These are phyloP conservation scores for Chiridota heheva DNA, from an alignment of 35 echinoderm and acorn worm species.

Conservation along the genomic window DNA sequence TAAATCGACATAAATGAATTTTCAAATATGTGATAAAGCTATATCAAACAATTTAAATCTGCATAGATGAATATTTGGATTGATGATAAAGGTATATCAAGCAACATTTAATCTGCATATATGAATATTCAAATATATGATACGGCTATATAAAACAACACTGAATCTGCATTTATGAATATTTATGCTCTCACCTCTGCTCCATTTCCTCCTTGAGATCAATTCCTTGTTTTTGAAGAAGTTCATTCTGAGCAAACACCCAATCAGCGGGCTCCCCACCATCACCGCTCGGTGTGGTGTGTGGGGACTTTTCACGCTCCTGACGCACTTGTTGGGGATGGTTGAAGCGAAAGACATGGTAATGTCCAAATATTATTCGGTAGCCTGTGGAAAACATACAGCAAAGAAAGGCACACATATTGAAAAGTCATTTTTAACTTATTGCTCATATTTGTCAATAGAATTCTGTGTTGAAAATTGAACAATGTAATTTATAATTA, in stretches of 20 bases:
- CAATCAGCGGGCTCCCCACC: conserved; percentile 58
- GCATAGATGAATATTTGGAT: too few relatives aligned
- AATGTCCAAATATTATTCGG: conserved; percentile 91
- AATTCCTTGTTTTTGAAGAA: conserved; percentile 91
- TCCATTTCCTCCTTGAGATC: conserved; percentile 99
- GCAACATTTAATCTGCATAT: too few relatives aligned
- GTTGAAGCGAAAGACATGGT: conserved; percentile 97
- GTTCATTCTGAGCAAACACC: conserved; percentile 94
- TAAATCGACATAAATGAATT: too few relatives aligned
- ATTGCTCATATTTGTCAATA: background rate
- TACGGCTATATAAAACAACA: too few relatives aligned
- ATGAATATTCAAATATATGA: too few relatives aligned
- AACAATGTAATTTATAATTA: too few relatives aligned
- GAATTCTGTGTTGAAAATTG: too few relatives aligned
- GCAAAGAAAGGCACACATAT: background rate
- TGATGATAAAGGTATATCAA: too few relatives aligned
- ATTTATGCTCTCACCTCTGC: conserved; percentile 65
- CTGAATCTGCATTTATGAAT: too few relatives aligned
- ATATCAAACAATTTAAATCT: too few relatives aligned
- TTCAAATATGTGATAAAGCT: too few relatives aligned
- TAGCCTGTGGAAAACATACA: conserved; percentile 42
- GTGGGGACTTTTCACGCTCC: conserved; percentile 67
- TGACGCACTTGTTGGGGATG: conserved; percentile 81
- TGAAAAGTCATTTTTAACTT: background rate
- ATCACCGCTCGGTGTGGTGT: conserved; percentile 37